Percentiles rank a stretch among this genome's conserved stretches.
These are phyloP conservation scores for Chrysogorgia sp. DNA, from an alignment of 92 coral and sea anemone species.

Conservation along the genomic window DNA sequence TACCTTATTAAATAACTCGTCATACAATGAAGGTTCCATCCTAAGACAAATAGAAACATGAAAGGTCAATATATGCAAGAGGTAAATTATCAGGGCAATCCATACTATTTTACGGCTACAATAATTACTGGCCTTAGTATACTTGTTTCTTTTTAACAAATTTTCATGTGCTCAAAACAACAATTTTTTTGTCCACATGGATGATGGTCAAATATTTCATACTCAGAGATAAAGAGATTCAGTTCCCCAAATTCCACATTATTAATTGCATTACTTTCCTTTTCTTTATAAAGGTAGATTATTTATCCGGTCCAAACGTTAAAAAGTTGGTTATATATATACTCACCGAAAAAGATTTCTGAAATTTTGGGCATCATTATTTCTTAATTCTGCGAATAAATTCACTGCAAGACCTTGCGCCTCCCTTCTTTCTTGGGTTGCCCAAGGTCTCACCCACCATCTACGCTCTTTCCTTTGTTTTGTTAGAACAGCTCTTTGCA, in stretches of 20 bases:
- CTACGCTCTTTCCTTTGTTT: constrained; percentile 30
- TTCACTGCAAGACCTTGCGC: constrained; percentile 59
- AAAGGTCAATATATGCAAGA: neutral
- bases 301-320: neutral
- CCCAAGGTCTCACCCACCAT: constrained; percentile 66
- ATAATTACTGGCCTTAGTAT: too few relatives aligned
- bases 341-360: constrained; percentile 62
- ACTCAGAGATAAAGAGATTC: too few relatives aligned
- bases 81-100: neutral
- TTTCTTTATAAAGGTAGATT: constrained; percentile 13
- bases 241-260: too few relatives aligned
- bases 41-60: constrained; percentile 7
- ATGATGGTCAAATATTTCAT: too few relatives aligned
- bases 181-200: too few relatives aligned
- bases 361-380: constrained; percentile 48
- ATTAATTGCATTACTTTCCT: too few relatives aligned
- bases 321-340: neutral
- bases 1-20: constrained; percentile 51
- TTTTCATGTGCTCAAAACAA: too few relatives aligned
- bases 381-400: constrained; percentile 47
- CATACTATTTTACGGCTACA: neutral
- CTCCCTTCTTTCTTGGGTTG: constrained; percentile 40
- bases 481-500: neutral
- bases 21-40: constrained; percentile 54
- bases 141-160: too few relatives aligned